Evolutionary conservation across 2,888 invertebrate genomes (phyloP).

Genomic region (Capitulum mitella): DNA sequence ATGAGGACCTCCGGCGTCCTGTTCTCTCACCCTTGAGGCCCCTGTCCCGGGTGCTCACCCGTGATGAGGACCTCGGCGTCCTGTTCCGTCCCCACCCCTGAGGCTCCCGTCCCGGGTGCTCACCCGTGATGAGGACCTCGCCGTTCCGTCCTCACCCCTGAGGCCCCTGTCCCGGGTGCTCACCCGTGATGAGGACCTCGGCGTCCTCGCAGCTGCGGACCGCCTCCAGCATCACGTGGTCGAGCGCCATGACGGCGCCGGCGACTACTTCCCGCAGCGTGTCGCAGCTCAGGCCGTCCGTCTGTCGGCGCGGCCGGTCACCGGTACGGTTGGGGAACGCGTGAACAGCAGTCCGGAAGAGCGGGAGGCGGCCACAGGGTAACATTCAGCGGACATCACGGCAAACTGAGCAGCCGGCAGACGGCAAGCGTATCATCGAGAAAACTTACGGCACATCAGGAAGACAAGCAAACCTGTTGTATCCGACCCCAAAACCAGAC

Average conservation of each 20-base stretch:
- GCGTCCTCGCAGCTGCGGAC: background rate
- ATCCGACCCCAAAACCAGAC: too few relatives aligned
- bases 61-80: slow-evolving; percentile 7
- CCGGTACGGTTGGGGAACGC: too few relatives aligned
- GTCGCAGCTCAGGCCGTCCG: background rate
- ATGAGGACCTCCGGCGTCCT: too few relatives aligned
- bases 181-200: slow-evolving; percentile 9
- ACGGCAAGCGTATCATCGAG: too few relatives aligned
- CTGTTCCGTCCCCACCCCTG: background rate
- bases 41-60: background rate
- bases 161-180: background rate
- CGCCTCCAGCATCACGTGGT: background rate
- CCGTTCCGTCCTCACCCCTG: background rate
- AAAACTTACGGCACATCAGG: too few relatives aligned
- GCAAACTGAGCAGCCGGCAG: too few relatives aligned
- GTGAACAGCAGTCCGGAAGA: too few relatives aligned
- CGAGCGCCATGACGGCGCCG: background rate
- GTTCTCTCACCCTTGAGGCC: background rate
- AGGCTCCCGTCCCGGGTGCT: background rate
- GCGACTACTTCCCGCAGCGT: background rate
- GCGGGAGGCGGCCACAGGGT: too few relatives aligned
- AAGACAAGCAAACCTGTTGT: too few relatives aligned
- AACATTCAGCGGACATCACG: too few relatives aligned
- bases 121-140: slow-evolving; percentile 8
- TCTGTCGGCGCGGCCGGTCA: background rate